Evolutionary conservation across 2,888 invertebrate species (phyloP).

Genomic region (Tuberolachnus salignus): DNA sequence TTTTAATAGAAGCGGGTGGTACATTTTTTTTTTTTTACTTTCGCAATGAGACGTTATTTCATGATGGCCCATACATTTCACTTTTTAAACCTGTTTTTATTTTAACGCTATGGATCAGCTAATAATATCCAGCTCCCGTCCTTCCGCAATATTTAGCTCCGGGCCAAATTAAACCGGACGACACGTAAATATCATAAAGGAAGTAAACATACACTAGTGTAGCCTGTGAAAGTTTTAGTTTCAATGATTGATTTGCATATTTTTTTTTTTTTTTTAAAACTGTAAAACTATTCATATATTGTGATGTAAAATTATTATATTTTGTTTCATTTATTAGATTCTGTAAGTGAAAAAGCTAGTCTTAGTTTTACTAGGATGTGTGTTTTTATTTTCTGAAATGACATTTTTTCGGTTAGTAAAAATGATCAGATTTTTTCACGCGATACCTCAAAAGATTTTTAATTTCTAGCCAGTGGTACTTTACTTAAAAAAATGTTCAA

Average conservation of each 20-base stretch:
- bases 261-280: too few relatives aligned
- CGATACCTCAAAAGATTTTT: too few relatives aligned
- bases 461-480: too few relatives aligned
- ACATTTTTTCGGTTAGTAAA: too few relatives aligned
- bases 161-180: conserved; percentile 47
- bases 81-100: conserved; percentile 54
- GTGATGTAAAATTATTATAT: conserved; percentile 24
- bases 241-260: conserved; percentile 46
- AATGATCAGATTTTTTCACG: too few relatives aligned
- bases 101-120: conserved; percentile 37
- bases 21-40: conserved; percentile 35
- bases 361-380: too few relatives aligned
- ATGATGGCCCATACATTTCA: conserved; percentile 46
- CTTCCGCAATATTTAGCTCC: conserved; percentile 36
- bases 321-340: background rate
- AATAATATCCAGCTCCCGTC: conserved; percentile 22
- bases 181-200: conserved; percentile 37
- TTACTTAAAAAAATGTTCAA: too few relatives aligned
- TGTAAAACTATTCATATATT: conserved; percentile 32
- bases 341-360: too few relatives aligned
- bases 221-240: conserved; percentile 44
- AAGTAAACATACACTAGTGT: conserved; percentile 24
- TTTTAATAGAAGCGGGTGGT: conserved; percentile 32
- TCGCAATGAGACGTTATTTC: conserved; percentile 46
- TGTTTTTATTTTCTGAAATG: too few relatives aligned